Evolutionary conservation across 2,113 vertebrate species (phyloP).

Genomic region (Empidonax alnorum): DNA sequence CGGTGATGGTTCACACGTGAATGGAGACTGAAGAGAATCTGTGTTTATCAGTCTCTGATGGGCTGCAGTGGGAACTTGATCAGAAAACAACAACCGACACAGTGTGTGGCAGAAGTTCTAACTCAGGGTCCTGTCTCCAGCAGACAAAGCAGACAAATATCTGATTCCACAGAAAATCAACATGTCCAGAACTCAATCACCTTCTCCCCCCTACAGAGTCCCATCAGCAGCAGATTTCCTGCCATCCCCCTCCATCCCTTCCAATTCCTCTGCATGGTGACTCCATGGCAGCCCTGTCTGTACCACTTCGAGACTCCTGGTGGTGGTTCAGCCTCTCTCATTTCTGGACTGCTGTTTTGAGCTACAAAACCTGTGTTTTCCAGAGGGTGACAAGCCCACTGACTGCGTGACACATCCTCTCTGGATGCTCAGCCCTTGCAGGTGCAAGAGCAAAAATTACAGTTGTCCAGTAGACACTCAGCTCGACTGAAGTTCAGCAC

Average conservation of each 20-base stretch:
- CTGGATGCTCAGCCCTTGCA: not conserved
- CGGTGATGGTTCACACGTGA: not conserved
- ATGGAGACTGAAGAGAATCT: not conserved
- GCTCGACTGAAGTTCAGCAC: not conserved
- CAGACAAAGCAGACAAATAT: not conserved
- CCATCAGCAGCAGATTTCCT: not conserved
- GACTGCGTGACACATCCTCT: not conserved
- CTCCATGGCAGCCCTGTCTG: not conserved
- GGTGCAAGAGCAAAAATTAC: not conserved
- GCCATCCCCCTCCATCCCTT: rapidly evolving
- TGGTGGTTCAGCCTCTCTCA: not conserved
- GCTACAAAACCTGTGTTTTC: not conserved
- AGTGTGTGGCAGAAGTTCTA: not conserved
- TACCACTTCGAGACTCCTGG: not conserved
- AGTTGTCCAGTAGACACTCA: not conserved
- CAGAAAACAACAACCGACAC: not conserved
- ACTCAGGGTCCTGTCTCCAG: not conserved
- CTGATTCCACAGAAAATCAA: not conserved
- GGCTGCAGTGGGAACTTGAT: not conserved
- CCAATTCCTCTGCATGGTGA: rapidly evolving
- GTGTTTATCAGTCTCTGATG: not conserved
- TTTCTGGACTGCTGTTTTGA: not conserved
- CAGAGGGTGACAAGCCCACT: not conserved
- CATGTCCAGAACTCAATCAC: not conserved
- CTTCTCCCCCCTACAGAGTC: not conserved